phyloP scores from a whole-genome alignment of 2,888 invertebrate genomes.

The Eupithecia subfuscata region DNA sequence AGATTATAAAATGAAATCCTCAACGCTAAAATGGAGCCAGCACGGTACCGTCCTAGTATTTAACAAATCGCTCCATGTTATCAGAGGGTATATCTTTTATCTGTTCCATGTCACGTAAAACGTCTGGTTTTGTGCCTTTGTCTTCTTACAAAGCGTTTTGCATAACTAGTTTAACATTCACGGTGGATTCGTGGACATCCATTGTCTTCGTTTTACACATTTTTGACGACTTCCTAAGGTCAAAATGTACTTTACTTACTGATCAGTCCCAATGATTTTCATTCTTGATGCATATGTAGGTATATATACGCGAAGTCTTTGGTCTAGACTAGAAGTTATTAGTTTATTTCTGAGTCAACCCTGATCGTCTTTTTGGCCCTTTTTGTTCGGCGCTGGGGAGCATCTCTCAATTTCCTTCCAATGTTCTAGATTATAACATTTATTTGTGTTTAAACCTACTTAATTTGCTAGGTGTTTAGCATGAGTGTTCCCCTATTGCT shows the following conservation, averaged over 20 bases:
- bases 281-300: no score
- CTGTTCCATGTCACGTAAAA: conserved; percentile 23
- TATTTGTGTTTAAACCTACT: no score
- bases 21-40: background rate
- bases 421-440: background rate
- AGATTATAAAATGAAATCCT: background rate
- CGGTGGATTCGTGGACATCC: conserved; percentile 21
- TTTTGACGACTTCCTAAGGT: background rate
- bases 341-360: no score
- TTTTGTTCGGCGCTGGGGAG: no score
- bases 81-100: conserved; percentile 27
- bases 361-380: no score
- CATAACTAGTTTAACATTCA: conserved; percentile 27
- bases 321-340: no score
- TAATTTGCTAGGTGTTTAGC: no score
- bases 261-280: background rate
- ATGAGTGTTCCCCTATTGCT: no score
- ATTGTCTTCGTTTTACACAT: conserved; percentile 20
- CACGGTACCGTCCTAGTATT: background rate
- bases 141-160: conserved; percentile 18
- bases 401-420: background rate
- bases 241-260: background rate
- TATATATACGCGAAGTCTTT: no score
- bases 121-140: conserved; percentile 14
- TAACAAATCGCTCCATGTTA: conserved; percentile 6